Evolutionary conservation across 1,140 invertebrate genomes (phyloP).

Genomic region (Achatina immaculata): DNA sequence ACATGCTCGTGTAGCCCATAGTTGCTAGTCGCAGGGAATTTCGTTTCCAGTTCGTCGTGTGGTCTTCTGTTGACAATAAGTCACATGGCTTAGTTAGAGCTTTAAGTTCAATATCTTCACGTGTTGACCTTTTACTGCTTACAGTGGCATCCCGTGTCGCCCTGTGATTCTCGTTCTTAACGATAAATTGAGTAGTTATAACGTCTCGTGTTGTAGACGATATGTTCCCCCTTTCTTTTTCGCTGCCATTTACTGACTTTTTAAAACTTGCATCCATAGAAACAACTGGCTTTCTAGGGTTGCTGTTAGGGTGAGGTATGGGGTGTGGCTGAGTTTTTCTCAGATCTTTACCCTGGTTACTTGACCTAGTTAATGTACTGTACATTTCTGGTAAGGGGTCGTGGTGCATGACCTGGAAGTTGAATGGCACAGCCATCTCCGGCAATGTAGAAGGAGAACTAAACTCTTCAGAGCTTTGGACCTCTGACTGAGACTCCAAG

Average conservation of each 20-base stretch:
- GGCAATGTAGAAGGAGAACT: background rate
- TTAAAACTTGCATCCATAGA: background rate
- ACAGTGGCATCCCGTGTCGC: background rate
- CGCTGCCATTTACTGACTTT: background rate
- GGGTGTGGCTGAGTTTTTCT: no score
- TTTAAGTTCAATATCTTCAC: background rate
- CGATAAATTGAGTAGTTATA: background rate
- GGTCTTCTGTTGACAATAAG: background rate
- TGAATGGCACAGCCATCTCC: background rate
- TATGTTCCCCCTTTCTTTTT: background rate
- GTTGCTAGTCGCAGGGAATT: slow-evolving; percentile 29
- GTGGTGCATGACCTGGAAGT: background rate
- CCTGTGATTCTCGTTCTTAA: background rate
- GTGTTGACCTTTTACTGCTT: no score
- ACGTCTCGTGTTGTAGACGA: no score
- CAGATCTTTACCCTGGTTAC: no score
- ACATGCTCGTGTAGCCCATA: slow-evolving; percentile 31
- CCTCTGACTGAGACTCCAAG: background rate
- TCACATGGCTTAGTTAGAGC: background rate
- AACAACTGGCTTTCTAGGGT: background rate
- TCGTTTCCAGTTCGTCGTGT: slow-evolving; percentile 8
- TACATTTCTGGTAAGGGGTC: background rate
- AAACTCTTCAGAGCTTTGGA: background rate
- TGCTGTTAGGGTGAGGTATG: background rate
- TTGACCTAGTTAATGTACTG: background rate